Evolutionary conservation across 1,140 invertebrate species (phyloP).

Genomic region (Bombus turneri): DNA sequence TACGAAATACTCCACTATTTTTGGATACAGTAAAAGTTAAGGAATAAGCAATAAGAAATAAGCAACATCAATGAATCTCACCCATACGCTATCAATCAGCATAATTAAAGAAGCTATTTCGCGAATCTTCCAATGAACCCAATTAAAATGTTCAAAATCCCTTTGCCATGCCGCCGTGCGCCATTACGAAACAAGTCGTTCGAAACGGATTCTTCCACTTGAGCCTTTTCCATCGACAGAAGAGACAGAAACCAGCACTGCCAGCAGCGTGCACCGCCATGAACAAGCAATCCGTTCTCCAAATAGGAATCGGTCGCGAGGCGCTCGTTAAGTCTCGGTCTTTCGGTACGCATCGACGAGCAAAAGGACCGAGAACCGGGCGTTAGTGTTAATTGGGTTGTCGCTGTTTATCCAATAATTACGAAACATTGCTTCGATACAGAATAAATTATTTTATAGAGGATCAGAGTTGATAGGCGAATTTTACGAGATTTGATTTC

Average conservation of each 20-base stretch:
- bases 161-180: background rate
- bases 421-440: slow-evolving; percentile 7
- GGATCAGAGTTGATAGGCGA: background rate
- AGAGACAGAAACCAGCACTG: background rate
- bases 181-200: slow-evolving; percentile 25
- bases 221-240: background rate
- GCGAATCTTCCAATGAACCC: slow-evolving; percentile 9
- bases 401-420: slow-evolving; percentile 57
- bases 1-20: background rate
- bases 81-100: background rate
- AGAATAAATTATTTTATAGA: background rate
- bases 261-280: background rate
- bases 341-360: slow-evolving; percentile 5
- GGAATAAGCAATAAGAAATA: background rate
- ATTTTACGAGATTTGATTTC: background rate
- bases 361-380: background rate
- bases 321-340: slow-evolving; percentile 29
- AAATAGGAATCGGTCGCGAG: slow-evolving; percentile 7
- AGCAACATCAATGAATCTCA: background rate
- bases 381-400: slow-evolving; percentile 53
- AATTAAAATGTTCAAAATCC: background rate
- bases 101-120: no score
- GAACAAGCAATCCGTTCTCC: no score
- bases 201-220: background rate
- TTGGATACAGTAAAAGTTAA: background rate